Conservation (phyloP, 2,888 invertebrate species). For the Cyaniris semiargus region DNA sequence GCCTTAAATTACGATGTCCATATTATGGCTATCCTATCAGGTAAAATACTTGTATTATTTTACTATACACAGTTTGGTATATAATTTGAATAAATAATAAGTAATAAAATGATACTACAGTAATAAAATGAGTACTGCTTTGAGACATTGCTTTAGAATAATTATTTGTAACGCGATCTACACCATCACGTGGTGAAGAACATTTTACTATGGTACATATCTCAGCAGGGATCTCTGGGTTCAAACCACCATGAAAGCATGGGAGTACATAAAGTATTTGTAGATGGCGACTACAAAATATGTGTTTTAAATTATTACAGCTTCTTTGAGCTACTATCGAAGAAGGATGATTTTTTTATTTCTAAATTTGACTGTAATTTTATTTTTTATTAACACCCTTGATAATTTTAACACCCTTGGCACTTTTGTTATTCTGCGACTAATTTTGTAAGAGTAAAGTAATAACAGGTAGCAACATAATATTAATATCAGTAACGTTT, state of each 20-base stretch:
- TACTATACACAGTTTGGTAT: not conserved
- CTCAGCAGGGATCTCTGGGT: not conserved
- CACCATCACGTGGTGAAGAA: not conserved
- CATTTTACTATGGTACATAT: not conserved
- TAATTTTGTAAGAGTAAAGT: too few species aligned
- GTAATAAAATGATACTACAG: not conserved
- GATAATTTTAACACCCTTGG: too few species aligned
- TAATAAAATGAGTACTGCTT: too few species aligned
- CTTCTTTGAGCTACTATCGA: too few species aligned
- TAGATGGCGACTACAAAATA: not conserved
- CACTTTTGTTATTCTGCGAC: too few species aligned
- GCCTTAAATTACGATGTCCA: constrained; percentile 88
- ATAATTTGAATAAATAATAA: not conserved
- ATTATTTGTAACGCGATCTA: not conserved
- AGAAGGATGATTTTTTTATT: too few species aligned
- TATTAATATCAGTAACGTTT: too few species aligned
- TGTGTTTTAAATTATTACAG: too few species aligned
- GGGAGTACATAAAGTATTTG: not conserved
- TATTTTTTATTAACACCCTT: too few species aligned
- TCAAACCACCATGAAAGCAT: not conserved
- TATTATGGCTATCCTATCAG: constrained; percentile 92
- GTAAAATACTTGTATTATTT: constrained; percentile 47
- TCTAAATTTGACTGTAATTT: too few species aligned
- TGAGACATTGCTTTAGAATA: too few species aligned
- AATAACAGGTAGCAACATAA: too few species aligned